phyloP scores from a whole-genome alignment of 2,888 invertebrate species.

The Volucella bombylans region DNA sequence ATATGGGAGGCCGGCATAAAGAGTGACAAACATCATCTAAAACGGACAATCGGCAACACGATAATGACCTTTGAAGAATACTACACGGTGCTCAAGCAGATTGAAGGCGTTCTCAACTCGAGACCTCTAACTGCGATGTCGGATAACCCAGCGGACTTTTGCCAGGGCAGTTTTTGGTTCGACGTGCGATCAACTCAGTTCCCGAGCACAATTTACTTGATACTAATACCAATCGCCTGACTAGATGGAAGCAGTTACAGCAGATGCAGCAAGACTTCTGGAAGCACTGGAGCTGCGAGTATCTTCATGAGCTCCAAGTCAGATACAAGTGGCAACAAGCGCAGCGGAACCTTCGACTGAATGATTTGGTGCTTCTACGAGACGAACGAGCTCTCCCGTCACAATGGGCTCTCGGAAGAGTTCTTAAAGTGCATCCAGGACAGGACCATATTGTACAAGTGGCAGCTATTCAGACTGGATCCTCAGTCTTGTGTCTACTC shows the following conservation, averaged over 20 bases:
- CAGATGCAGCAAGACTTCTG: background rate
- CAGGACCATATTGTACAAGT: slow-evolving; percentile 29
- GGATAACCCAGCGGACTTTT: too few species aligned
- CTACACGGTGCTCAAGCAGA: too few species aligned
- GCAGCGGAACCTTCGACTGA: slow-evolving; percentile 23
- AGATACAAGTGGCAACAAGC: slow-evolving; percentile 37
- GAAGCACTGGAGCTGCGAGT: slow-evolving; percentile 56
- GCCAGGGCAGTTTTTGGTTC: slow-evolving; percentile 13
- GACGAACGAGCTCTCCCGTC: slow-evolving; percentile 43
- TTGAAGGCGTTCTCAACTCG: too few species aligned
- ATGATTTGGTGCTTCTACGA: slow-evolving; percentile 33
- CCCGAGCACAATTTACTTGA: slow-evolving; percentile 19
- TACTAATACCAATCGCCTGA: slow-evolving; percentile 12
- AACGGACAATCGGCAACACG: too few species aligned
- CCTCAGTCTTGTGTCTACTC: slow-evolving; percentile 21
- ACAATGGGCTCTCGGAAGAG: slow-evolving; percentile 35
- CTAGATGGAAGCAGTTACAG: slow-evolving; percentile 5
- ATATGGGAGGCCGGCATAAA: too few species aligned
- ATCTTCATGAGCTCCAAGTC: slow-evolving; percentile 41
- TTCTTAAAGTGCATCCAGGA: slow-evolving; percentile 27
- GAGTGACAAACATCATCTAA: too few species aligned
- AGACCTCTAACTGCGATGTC: too few species aligned
- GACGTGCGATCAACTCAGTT: slow-evolving; percentile 6
- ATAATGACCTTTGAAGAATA: too few species aligned
- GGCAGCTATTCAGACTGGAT: slow-evolving; percentile 17